Percentiles rank a stretch among this genome's conserved stretches.
Conservation (phyloP, 2,113 vertebrate genomes). For the Pardalotus punctatus region DNA sequence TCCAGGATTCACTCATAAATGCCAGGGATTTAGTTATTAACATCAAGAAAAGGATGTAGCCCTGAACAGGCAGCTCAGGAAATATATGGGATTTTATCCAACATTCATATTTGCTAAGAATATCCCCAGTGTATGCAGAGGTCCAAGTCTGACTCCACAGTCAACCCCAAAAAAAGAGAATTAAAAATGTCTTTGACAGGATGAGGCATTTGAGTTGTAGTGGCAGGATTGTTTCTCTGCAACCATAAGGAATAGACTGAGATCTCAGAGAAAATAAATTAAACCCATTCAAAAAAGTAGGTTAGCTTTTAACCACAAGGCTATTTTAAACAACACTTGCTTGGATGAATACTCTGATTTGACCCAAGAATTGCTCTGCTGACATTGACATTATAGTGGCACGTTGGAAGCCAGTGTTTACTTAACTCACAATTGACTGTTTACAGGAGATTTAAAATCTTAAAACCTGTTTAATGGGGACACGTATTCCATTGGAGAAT, state of each 20-base stretch:
- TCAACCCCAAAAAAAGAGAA: neutral
- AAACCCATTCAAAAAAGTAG: neutral
- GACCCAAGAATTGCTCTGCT: neutral
- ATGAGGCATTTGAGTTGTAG: neutral
- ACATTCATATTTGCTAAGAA: neutral
- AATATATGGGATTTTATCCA: neutral
- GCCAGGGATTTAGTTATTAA: neutral
- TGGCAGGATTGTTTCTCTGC: neutral
- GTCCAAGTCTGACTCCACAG: neutral
- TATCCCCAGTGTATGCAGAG: neutral
- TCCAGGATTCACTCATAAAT: conserved; percentile 1
- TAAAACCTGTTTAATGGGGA: neutral
- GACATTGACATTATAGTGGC: neutral
- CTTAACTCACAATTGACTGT: neutral
- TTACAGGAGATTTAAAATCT: neutral
- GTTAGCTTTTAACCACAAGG: neutral
- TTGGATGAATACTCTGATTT: neutral
- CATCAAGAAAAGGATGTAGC: neutral
- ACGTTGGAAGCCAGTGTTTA: neutral
- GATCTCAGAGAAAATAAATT: neutral
- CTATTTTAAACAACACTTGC: neutral
- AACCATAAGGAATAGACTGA: neutral
- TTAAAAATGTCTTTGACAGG: neutral
- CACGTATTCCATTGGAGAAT: neutral
- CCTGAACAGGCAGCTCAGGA: neutral